Percentiles rank a stretch among this genome's conserved stretches.
Evolutionary conservation across 2,113 vertebrate genomes (phyloP).

Genomic region (Octodon degus): DNA sequence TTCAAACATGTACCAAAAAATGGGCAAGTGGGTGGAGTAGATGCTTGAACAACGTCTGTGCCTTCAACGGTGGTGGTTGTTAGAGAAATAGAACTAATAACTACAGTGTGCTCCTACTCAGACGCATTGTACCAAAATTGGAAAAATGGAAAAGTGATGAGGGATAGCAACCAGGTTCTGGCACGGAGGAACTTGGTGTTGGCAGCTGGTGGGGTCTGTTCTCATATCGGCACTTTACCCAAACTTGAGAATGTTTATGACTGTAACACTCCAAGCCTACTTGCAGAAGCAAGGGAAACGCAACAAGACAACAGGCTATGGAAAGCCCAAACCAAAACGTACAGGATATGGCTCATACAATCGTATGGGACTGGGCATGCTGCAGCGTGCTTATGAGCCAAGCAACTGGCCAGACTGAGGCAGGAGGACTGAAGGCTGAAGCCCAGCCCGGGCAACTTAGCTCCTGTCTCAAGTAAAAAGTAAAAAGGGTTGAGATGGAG

Average conservation of each 20-base stretch:
- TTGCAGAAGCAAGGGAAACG: not conserved
- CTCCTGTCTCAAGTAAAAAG: not conserved
- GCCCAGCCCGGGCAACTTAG: not conserved
- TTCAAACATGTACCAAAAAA: not conserved
- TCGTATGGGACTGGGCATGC: not conserved
- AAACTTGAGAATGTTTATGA: not conserved
- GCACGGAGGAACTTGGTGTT: not conserved
- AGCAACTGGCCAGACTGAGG: not conserved
- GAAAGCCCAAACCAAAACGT: not conserved
- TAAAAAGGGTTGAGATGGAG: not conserved
- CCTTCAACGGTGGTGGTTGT: not conserved
- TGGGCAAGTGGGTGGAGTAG: not conserved
- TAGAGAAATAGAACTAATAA: not conserved
- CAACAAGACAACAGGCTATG: not conserved
- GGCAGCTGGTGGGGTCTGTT: not conserved
- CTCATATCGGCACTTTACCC: not conserved
- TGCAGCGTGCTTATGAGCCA: not conserved
- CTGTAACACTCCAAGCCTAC: not conserved
- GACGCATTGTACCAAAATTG: not conserved
- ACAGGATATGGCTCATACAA: not conserved
- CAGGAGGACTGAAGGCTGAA: not conserved
- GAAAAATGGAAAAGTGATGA: not conserved
- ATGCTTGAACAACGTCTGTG: not conserved
- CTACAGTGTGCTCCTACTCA: not conserved
- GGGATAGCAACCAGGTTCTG: not conserved